A percentile compares a stretch with the other conserved stretches of the same genome.
phyloP scores from a whole-genome alignment of 2,113 vertebrate genomes.

The Lophura nycthemera region DNA sequence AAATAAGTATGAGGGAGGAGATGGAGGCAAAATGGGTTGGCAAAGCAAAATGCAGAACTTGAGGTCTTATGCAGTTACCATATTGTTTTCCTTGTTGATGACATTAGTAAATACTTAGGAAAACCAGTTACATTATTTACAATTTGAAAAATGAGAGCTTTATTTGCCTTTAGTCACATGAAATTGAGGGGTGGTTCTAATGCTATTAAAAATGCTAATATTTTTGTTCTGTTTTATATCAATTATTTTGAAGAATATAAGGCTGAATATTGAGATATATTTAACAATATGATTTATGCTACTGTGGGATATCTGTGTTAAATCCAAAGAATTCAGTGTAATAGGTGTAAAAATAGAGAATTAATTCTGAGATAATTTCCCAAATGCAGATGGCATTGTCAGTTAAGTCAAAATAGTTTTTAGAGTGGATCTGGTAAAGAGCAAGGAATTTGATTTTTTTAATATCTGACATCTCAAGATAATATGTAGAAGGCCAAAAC shows the following conservation, averaged over 20 bases:
- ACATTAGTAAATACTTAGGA: not conserved
- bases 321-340: not conserved
- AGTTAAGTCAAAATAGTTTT: not conserved
- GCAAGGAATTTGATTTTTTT: not conserved
- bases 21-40: not conserved
- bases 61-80: not conserved
- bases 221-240: not conserved
- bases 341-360: not conserved
- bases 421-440: not conserved
- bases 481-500: not conserved
- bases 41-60: not conserved
- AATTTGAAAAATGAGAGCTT: not conserved
- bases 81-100: not conserved
- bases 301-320: not conserved
- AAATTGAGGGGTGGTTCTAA: not conserved
- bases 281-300: not conserved
- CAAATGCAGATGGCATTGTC: too few species aligned
- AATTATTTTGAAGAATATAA: not conserved
- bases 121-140: fast-evolving
- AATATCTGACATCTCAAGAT: not conserved
- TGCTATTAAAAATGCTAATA: not conserved
- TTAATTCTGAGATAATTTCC: not conserved
- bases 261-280: not conserved
- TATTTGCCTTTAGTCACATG: not conserved
- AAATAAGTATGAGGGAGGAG: not conserved